Percentiles rank a stretch among this genome's conserved stretches.
Conservation (phyloP, 2,113 vertebrate species). For the Alexandromys fortis region DNA sequence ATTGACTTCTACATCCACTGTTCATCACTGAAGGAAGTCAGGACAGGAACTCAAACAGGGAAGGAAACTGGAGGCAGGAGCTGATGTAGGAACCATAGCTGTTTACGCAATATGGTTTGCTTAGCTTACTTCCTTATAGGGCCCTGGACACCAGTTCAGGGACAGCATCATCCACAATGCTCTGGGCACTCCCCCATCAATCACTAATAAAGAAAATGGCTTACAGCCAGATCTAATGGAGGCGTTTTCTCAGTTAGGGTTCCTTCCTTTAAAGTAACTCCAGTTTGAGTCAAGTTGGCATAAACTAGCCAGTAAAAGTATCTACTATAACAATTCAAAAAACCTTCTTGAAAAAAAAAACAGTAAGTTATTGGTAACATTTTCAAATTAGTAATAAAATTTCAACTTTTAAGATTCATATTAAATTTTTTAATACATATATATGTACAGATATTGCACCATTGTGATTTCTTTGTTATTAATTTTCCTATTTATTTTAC, state of each 20-base stretch:
- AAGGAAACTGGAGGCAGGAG: too few species aligned
- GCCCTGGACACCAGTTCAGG: neutral
- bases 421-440: slow-evolving; percentile 13
- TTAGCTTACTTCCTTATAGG: neutral
- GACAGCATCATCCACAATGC: neutral
- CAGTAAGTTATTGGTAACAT: slow-evolving; percentile 11
- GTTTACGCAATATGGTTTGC: neutral
- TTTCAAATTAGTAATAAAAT: slow-evolving; percentile 12
- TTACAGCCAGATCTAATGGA: neutral
- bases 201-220: neutral
- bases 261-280: neutral
- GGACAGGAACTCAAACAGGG: neutral
- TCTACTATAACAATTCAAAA: neutral
- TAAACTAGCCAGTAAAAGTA: neutral
- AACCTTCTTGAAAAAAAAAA: slow-evolving; percentile 41
- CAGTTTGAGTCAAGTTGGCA: neutral
- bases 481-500: too few species aligned
- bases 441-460: neutral
- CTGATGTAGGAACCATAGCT: neutral
- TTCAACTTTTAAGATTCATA: neutral
- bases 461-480: neutral
- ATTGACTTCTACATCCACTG: neutral
- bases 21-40: neutral
- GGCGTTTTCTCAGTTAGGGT: neutral
- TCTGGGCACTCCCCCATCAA: neutral